Evolutionary conservation across 2,888 invertebrate genomes (phyloP).

Genomic region (Sipha maydis): DNA sequence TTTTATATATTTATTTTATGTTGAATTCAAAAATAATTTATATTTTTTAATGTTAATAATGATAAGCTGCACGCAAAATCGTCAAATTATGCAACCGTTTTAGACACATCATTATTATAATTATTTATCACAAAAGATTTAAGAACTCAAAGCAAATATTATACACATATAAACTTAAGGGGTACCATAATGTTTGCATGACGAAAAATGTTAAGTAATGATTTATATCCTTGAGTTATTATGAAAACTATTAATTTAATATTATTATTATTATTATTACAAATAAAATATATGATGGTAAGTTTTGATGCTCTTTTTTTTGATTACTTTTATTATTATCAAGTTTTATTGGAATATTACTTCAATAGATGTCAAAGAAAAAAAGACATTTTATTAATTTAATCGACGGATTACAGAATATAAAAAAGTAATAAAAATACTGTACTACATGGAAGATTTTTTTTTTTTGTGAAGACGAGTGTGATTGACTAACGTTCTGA

Average conservation of each 20-base stretch:
- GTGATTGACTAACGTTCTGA: no score
- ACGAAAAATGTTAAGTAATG: neutral
- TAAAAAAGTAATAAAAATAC: no score
- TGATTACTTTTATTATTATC: no score
- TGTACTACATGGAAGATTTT: no score
- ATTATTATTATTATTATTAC: neutral
- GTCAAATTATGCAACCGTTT: neutral
- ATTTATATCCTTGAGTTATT: neutral
- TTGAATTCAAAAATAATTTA: neutral
- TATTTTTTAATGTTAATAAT: neutral
- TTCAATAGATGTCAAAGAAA: no score
- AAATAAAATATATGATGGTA: no score
- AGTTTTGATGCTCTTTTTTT: no score
- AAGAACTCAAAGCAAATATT: constrained; percentile 45
- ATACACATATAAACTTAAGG: neutral
- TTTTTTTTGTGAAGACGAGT: no score
- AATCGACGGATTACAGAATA: no score
- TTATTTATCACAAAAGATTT: neutral
- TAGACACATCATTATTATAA: neutral
- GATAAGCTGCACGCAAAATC: neutral
- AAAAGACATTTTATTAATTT: no score
- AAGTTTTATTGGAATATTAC: no score
- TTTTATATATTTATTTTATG: neutral
- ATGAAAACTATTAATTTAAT: no score
- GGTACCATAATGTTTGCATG: neutral